Conservation (phyloP, 2,888 invertebrate species). For the Globia sparganii region DNA sequence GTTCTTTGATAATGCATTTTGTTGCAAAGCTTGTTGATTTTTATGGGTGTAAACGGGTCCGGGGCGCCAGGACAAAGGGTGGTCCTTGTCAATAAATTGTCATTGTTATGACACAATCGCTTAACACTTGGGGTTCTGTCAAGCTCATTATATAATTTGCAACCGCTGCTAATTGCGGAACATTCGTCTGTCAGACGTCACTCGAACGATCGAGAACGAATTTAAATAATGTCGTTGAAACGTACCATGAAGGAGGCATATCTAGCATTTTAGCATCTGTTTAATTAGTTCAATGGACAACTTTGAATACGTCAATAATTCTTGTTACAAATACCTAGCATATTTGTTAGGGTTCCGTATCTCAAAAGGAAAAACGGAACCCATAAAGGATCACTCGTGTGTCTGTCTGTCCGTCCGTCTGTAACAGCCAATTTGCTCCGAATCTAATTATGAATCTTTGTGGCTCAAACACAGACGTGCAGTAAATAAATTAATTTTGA, state of each 20-base stretch:
- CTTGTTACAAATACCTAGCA: slow-evolving; percentile 11
- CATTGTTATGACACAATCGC: slow-evolving; percentile 82
- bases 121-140: slow-evolving; percentile 68
- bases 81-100: slow-evolving; percentile 81
- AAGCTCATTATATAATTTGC: slow-evolving; percentile 70
- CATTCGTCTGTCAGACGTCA: slow-evolving; percentile 58
- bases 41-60: slow-evolving; percentile 76
- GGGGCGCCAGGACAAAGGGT: slow-evolving; percentile 73
- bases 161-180: slow-evolving; percentile 69
- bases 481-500: too few relatives aligned
- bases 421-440: too few relatives aligned
- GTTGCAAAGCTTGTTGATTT: slow-evolving; percentile 79
- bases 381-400: too few relatives aligned
- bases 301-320: slow-evolving; percentile 7
- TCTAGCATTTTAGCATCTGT: slow-evolving; percentile 32
- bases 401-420: too few relatives aligned
- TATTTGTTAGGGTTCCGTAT: too few relatives aligned
- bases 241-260: slow-evolving; percentile 37
- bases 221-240: slow-evolving; percentile 50
- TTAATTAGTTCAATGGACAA: slow-evolving; percentile 38
- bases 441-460: too few relatives aligned
- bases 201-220: slow-evolving; percentile 53
- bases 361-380: too few relatives aligned
- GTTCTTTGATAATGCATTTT: slow-evolving; percentile 83
- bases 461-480: too few relatives aligned